phyloP scores from a whole-genome alignment of 2,888 invertebrate genomes.

The Strigamia crassipes region DNA sequence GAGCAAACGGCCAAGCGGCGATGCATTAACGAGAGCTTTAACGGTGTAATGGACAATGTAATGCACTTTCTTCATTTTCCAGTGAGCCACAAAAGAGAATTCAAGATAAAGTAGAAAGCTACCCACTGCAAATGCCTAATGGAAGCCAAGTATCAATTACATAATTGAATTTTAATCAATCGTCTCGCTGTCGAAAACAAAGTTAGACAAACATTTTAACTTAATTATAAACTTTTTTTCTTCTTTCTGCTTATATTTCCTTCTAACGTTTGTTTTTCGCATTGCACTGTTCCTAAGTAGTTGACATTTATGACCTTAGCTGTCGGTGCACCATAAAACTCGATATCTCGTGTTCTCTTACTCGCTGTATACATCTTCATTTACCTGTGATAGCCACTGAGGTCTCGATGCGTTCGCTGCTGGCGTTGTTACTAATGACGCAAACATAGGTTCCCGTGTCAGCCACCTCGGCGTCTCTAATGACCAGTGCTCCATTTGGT shows the following conservation, averaged over 20 bases:
- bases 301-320: neutral
- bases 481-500: constrained; percentile 90
- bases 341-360: neutral
- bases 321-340: neutral
- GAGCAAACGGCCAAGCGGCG: neutral
- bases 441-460: constrained; percentile 94
- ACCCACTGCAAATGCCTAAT: neutral
- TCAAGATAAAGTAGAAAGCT: constrained; percentile 7
- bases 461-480: constrained; percentile 87
- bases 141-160: constrained; percentile 16
- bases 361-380: neutral
- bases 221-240: neutral
- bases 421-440: constrained; percentile 91
- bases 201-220: constrained; percentile 6
- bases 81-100: constrained; percentile 5
- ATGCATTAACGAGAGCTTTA: constrained; percentile 34
- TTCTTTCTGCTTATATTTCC: neutral
- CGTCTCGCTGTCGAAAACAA: neutral
- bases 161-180: constrained; percentile 37
- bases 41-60: constrained; percentile 37
- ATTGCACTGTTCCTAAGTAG: neutral
- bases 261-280: neutral
- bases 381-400: constrained; percentile 81
- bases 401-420: constrained; percentile 87
- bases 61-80: constrained; percentile 31